Percentiles rank a stretch among this genome's conserved stretches.
These are phyloP conservation scores for Tiliacea citrago DNA, from an alignment of 2,888 invertebrate species.

Conservation along the genomic window DNA sequence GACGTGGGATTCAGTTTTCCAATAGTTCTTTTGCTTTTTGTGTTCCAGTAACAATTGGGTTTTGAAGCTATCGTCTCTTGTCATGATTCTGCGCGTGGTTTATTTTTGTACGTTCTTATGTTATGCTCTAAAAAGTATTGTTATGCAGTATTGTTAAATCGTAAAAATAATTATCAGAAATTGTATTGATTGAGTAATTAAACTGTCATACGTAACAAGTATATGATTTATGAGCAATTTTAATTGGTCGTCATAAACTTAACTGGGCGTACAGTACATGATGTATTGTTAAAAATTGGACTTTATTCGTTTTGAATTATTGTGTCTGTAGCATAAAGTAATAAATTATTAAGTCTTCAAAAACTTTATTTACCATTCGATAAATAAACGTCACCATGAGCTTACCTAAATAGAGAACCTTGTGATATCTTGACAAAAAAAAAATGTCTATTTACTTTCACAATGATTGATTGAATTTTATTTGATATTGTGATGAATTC, in stretches of 20 bases:
- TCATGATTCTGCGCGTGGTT: conserved; percentile 22
- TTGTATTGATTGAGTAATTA: conserved; percentile 52
- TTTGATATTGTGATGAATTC: background rate
- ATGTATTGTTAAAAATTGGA: conserved; percentile 36
- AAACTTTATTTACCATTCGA: background rate
- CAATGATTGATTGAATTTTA: background rate
- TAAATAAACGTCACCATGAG: background rate
- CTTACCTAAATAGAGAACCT: background rate
- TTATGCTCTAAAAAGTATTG: conserved; percentile 36
- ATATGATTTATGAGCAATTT: conserved; percentile 48
- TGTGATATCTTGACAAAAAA: background rate
- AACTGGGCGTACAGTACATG: conserved; percentile 29
- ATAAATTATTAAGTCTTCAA: conserved; percentile 4
- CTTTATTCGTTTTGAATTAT: conserved; percentile 34
- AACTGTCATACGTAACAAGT: conserved; percentile 38
- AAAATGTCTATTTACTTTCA: background rate
- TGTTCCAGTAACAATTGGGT: conserved; percentile 47
- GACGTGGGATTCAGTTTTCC: conserved; percentile 71
- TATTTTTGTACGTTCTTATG: conserved; percentile 28
- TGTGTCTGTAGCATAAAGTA: conserved; percentile 9
- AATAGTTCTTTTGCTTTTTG: conserved; percentile 61
- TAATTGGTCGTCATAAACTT: conserved; percentile 45
- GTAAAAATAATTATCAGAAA: conserved; percentile 47
- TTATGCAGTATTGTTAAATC: conserved; percentile 49
- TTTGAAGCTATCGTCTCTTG: conserved; percentile 43